Evolutionary conservation across 2,113 vertebrate species (phyloP), one percentile per base, ranked within the genome.

Genomic region (Speoplatyrhinus poulsoni): DNA sequence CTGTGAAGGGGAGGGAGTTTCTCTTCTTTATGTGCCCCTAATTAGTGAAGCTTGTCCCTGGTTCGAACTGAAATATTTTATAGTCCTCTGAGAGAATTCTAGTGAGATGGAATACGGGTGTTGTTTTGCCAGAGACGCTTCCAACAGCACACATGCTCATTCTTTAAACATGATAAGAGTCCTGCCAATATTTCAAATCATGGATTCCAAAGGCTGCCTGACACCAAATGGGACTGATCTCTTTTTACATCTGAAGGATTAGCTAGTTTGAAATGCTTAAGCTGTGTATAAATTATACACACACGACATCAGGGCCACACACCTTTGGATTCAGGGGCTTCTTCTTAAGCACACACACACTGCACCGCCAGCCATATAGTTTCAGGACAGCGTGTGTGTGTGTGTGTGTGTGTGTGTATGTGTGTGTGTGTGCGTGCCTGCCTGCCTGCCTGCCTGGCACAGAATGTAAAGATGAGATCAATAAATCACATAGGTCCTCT

Each of bases 401-500:
- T 19, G 19, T 19, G 19, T 65, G 66, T 13, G 79, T 79, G 75
- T 74, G 77, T 83, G 77, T 82, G 26, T 26, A 2, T 3, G 26
- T 26, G 19, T 26, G 19, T 26, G 19, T 26, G 19, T 26, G 19
- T 65, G 66, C 12, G 79, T 79, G 75, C 19, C 19, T 26, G 26
- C 26, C 26, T 26, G 26, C 26, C 26, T 26, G 26, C 26, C 26
- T 49, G 85, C 76, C 75, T 86, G 82, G 76, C 67, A 65, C 83
- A 19, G 55, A 77, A 83, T 63, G 69, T 62, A 72, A 76, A 83
- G 82, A 85, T 85, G 83, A 77, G 75, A 83, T 82, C 82, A 87
- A 88, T 88, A 88, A 87, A 87, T 83, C 82, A 83, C 70, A 33
- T 65, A 77, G 72, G 69, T 72, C 72, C 85, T 80, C 74, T 73